Evolutionary conservation across 92 coral and sea anemone species (phyloP), one percentile per base, ranked within the genome.

Genomic region (Palythoa heliodiscus): DNA sequence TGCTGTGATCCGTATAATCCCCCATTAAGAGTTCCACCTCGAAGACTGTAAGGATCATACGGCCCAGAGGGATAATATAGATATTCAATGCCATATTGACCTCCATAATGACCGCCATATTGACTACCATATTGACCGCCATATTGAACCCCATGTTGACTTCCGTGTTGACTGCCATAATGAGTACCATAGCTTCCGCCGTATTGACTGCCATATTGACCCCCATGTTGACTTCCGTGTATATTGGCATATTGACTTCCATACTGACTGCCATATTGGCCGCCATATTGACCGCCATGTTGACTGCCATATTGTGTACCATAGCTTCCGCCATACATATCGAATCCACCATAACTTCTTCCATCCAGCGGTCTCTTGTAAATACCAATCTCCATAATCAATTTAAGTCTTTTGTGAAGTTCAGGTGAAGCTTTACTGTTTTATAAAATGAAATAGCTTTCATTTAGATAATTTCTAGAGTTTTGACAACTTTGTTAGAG

Each of bases 281-380:
- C n/a, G 20, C 61, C 61, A 55, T 55, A 55, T 16, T 55, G 61
- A 55, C 61, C 61, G 17, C 16, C 16, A 12, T 55, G 19, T 55
- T 55, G 61, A 55, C 61, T 55, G 61, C 61, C 61, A 12, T 55
- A 55, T 16, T 55, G 61, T 7, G 16, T 16, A 16, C 16, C 16
- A 55, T 55, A 55, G 8, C 22, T 19, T 15, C 67, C 22, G 67
- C 67, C 67, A 16, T 15, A 17, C 22, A 5, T 19, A 16, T 20
- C 22, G 9, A 43, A 43, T 14, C 79, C 63, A 16, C 79, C 79
- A 50, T 6, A 52, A 10, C 3, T 16, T 7, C 40, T 75, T 25
- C 82, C 82, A 52, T 16, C 82, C 50, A 77, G 48, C 52, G 82
- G 82, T 77, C 69, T 55, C 58, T 68, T 70, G 50, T 77, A 77